These are phyloP conservation scores for Saguinus midas DNA, from an alignment of 2,113 vertebrate genomes.

Conservation along the genomic window DNA sequence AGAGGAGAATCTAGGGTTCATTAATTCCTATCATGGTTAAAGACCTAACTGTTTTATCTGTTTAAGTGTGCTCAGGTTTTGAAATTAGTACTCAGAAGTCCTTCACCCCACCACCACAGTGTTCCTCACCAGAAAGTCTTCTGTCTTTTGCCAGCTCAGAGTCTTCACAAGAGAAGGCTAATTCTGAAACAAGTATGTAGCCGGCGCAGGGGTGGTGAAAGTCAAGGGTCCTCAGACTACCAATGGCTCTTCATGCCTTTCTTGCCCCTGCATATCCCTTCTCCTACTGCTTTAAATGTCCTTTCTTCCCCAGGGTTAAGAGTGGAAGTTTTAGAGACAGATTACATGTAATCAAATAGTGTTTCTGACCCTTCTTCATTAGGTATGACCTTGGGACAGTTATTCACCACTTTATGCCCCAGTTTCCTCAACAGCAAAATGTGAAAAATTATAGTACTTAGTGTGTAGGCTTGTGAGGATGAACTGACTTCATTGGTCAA, in stretches of 20 bases:
- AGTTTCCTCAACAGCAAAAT: slow-evolving; percentile 7
- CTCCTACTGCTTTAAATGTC: not conserved
- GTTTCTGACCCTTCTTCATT: not conserved
- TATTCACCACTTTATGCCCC: not conserved
- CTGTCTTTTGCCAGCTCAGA: not conserved
- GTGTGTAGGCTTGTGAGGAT: not conserved
- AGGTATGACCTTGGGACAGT: not conserved
- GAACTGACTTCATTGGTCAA: not conserved
- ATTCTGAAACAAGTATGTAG: not conserved
- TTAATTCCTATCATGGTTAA: not conserved
- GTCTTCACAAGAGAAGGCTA: not conserved
- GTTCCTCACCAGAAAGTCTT: not conserved
- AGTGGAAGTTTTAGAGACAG: not conserved
- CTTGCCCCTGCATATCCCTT: not conserved
- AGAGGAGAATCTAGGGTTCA: not conserved
- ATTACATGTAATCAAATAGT: not conserved
- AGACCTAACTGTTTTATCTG: not conserved
- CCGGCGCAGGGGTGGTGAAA: not conserved
- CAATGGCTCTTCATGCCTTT: not conserved
- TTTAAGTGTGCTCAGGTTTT: not conserved
- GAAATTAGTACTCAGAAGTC: not conserved
- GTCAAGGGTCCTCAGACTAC: not conserved
- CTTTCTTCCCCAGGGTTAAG: not conserved
- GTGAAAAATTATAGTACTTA: not conserved
- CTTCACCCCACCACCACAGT: not conserved